A percentile compares a stretch with the other conserved stretches of the same genome.
These are phyloP conservation scores for Cryptosula pallasiana DNA, from an alignment of 2,888 invertebrate species.

Conservation along the genomic window DNA sequence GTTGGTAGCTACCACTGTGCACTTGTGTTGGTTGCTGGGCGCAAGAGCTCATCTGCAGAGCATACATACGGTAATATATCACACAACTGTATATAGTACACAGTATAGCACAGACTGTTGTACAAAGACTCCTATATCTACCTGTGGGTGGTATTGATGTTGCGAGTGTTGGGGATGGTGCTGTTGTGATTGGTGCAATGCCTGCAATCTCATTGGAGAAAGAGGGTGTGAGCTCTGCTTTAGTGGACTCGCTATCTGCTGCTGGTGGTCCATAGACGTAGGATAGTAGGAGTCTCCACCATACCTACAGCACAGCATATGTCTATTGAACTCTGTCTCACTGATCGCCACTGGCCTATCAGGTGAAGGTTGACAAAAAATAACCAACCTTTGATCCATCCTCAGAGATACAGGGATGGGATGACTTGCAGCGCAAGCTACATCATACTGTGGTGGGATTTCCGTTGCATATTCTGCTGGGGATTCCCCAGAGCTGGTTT, in stretches of 20 bases:
- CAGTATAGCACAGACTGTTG: no score
- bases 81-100: no score
- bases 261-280: background rate
- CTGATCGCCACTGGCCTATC: no score
- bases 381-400: background rate
- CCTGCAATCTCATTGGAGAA: conserved; percentile 91
- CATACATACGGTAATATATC: no score
- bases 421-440: background rate
- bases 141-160: conserved; percentile 55
- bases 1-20: conserved; percentile 26
- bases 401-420: conserved; percentile 7
- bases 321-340: no score
- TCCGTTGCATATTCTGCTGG: conserved; percentile 13
- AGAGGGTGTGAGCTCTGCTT: conserved; percentile 86
- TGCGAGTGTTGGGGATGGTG: conserved; percentile 69
- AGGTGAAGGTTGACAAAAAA: no score
- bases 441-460: conserved; percentile 9
- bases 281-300: no score
- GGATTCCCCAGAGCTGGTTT: conserved; percentile 18
- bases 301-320: no score
- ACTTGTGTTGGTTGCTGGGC: background rate
- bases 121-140: no score
- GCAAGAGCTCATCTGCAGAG: background rate
- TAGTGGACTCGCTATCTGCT: conserved; percentile 60
- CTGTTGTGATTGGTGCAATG: conserved; percentile 83